Evolutionary conservation across 1,140 invertebrate genomes (phyloP).

Genomic region (Ectropis grisescens): DNA sequence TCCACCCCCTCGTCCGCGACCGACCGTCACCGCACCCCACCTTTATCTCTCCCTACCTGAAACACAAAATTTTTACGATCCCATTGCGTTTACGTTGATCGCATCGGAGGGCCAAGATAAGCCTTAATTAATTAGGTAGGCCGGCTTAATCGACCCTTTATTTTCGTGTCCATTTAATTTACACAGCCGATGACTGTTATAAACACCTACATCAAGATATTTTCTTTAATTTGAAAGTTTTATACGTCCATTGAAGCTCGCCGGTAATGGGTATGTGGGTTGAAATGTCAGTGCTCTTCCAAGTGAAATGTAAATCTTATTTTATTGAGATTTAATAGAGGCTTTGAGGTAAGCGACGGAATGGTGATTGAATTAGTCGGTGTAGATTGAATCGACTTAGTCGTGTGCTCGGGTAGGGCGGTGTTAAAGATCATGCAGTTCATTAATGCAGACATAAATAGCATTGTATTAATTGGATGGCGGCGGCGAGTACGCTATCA

Average conservation of each 20-base stretch:
- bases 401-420: no score
- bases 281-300: slow-evolving; percentile 3
- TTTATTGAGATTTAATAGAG: no score
- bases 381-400: no score
- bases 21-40: slow-evolving; percentile 9
- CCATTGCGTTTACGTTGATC: slow-evolving; percentile 21
- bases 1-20: slow-evolving; percentile 10
- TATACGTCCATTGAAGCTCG: slow-evolving; percentile 5
- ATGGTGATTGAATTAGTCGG: no score
- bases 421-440: slow-evolving; percentile 5
- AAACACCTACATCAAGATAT: slow-evolving; percentile 25
- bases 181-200: slow-evolving; percentile 28
- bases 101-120: slow-evolving; percentile 21
- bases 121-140: slow-evolving; percentile 40
- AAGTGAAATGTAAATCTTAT: no score
- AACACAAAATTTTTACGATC: slow-evolving; percentile 29
- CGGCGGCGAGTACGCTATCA: slow-evolving; percentile 22
- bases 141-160: slow-evolving; percentile 30
- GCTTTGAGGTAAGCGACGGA: no score
- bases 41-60: slow-evolving; percentile 22
- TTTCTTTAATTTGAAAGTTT: slow-evolving; percentile 17
- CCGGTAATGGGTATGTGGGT: no score
- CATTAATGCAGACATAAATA: slow-evolving; percentile 7
- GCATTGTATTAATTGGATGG: slow-evolving; percentile 27
- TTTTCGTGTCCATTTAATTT: slow-evolving; percentile 33